Evolutionary conservation across 2,113 vertebrate genomes (phyloP), one percentile per base, ranked within the genome.

Genomic region (Peromyscus maniculatus): DNA sequence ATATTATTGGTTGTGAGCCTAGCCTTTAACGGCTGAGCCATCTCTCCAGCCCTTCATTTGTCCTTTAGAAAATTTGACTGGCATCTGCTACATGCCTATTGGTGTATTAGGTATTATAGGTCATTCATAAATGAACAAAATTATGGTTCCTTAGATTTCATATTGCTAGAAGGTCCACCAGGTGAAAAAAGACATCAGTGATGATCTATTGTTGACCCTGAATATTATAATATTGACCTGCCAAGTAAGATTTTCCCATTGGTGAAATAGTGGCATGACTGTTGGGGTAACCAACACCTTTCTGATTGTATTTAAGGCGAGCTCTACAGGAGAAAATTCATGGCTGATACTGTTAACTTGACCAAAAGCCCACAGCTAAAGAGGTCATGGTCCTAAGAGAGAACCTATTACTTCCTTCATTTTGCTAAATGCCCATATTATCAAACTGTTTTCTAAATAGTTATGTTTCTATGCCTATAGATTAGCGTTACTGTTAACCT

Each of bases 41-140:
- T 43, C 43, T 43, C 43, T 43, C 43, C 43, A 43, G 43, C 43
- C 43, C n/a, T 88, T 92, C 33, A 69, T 11, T 52, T 89, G 49
- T 39, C 16, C 69, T 77, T 97, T 91, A 66, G 57, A 39, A 87
- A 86, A 43, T 39, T 66, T 80, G n/a, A 59, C 10, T 94, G 55
- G 83, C 77, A 69, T 7, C 11, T 88, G 13, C 2, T 79, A 28
- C 31, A 49, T 59, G 71, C 80, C 39, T 62, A 28, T 17, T 62
- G 64, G 28, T 83, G 92, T 77, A 8, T 77, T 66, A 86, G 2
- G 3, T 64, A 92, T 72, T 93, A 69, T 7, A 87, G 39, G 36
- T 90, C 84, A 93, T 67, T 79, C 0, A 69, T 1, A 93, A 67
- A 62, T 17, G 46, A 89, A 67, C 19, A 91, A 67, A 95, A 87